A percentile compares a stretch with the other conserved stretches of the same genome.
Evolutionary conservation across 2,797 vertebrate genomes (phyloP).

Genomic region (Tragopan temminckii): DNA sequence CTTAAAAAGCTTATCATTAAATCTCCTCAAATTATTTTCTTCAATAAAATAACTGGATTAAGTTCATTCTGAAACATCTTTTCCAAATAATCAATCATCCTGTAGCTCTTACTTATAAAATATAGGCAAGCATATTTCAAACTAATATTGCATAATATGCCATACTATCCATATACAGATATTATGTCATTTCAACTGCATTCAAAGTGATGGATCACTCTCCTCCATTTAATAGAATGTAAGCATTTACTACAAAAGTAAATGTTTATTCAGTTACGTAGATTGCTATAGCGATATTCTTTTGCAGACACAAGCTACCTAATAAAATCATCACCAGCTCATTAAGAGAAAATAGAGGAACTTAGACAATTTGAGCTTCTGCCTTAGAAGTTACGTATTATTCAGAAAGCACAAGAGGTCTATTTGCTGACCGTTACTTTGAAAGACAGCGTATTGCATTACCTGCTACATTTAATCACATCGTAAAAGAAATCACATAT

Average conservation of each 20-base stretch:
- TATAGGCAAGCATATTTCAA: background rate
- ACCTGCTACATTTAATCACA: background rate
- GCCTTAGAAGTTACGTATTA: background rate
- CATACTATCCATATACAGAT: background rate
- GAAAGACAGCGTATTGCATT: background rate
- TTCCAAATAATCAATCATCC: background rate
- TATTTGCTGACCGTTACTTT: background rate
- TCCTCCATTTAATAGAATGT: background rate
- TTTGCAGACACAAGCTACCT: background rate
- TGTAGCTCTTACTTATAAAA: background rate
- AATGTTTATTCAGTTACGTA: background rate
- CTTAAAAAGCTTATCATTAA: background rate
- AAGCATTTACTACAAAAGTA: background rate
- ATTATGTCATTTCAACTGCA: background rate
- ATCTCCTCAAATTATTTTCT: background rate
- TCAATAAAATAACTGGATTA: background rate
- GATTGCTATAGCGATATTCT: background rate
- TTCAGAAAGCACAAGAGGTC: background rate
- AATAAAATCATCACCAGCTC: background rate
- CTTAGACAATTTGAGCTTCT: background rate
- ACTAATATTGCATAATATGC: background rate
- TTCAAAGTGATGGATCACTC: background rate
- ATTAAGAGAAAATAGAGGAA: background rate
- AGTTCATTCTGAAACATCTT: background rate
- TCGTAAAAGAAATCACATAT: background rate